Evolutionary conservation across 1,140 invertebrate species (phyloP), one percentile per base, ranked within the genome.

Genomic region (Achroia grisella): DNA sequence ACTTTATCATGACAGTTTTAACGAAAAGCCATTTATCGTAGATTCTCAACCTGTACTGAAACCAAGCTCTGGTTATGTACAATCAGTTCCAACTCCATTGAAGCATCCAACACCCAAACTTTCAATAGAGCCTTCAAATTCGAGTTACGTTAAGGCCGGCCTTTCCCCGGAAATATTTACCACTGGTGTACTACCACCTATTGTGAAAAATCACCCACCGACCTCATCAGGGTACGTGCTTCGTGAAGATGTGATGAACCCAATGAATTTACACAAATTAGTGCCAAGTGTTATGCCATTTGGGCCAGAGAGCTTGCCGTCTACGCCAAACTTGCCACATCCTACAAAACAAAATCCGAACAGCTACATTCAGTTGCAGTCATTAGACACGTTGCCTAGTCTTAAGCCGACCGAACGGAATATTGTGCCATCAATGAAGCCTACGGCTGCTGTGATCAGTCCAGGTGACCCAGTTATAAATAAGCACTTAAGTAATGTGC

Each of bases 341-440:
- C 56, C 75, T 39, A 46, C 62, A 4, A 80, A 80, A 55, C 60
- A 66, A n/a, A 57, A 48, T 31, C 75, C 78, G 44, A 78, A 42
- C 60, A 79, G 77, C 44, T 80, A 79, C 42, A 84, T 82, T 36
- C 78, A 85, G 51, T 61, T 85, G 31, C 78, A 82, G 53, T 73
- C 76, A 1, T 62, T 85, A 52, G 73, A 81, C 47, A 56, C 67
- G 39, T 59, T 79, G 59, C 56, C 73, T 68, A 81, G 69, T 71
- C 65, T 76, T 39, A 81, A 79, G 50, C 56, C 70, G 37, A 64
- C 55, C 39, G 61, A 64, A 29, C 62, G 65, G 10, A 78, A 57
- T 43, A 47, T 56, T 44, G 62, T 68, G 69, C 71, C 72, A 59
- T 61, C 71, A 31, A 75, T 72, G 17, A 67, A 12, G 55, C 65